These are phyloP conservation scores for Tenebrio molitor DNA, from an alignment of 1,140 invertebrate genomes.

Conservation along the genomic window DNA sequence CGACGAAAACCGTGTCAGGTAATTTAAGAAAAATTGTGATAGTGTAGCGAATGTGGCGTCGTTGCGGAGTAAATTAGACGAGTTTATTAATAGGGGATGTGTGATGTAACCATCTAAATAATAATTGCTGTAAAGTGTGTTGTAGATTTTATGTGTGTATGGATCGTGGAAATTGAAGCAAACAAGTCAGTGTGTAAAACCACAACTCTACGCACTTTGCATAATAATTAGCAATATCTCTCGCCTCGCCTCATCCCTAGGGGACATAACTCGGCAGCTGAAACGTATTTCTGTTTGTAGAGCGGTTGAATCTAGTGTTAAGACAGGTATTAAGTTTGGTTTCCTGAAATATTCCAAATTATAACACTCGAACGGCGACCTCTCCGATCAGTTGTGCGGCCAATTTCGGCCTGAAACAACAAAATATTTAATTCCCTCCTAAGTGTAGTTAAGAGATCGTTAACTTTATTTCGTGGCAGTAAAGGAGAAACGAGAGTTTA, in stretches of 20 bases:
- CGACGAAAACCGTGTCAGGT: conserved; percentile 1
- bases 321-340: conserved; percentile 55
- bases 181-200: conserved; percentile 52
- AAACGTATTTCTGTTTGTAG: conserved; percentile 55
- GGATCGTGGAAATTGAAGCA: conserved; percentile 43
- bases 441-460: conserved; percentile 26
- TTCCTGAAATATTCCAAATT: conserved; percentile 34
- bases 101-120: conserved; percentile 25
- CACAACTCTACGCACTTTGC: conserved; percentile 57
- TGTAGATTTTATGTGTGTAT: conserved; percentile 43
- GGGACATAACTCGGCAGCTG: conserved; percentile 52
- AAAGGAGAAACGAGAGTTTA: conserved; percentile 31
- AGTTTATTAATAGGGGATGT: conserved; percentile 17
- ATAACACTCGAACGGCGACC: conserved; percentile 1
- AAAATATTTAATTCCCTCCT: conserved; percentile 18
- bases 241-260: conserved; percentile 47
- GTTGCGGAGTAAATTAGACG: conserved; percentile 5
- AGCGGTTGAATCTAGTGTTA: conserved; percentile 49
- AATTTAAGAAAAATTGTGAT: conserved; percentile 1
- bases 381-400: conserved; percentile 14
- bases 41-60: background rate
- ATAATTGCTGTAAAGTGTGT: conserved; percentile 44
- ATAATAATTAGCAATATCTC: conserved; percentile 59
- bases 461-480: conserved; percentile 22
- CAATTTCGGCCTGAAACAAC: conserved; percentile 27